Conservation (phyloP, 2,113 vertebrate genomes). For the Apodemus sylvaticus region DNA sequence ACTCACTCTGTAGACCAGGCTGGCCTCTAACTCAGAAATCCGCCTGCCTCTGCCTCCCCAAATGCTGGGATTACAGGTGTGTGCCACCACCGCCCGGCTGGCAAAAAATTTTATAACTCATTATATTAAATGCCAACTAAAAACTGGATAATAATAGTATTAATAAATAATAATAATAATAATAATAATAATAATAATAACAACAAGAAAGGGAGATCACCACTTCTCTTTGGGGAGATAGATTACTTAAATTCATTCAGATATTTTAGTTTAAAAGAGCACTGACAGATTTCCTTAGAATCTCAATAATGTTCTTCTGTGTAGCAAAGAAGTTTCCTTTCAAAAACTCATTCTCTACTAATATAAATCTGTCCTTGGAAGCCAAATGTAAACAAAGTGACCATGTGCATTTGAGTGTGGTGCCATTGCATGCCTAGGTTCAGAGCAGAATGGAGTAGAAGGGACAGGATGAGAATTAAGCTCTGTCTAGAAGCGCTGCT, state of each 20-base stretch:
- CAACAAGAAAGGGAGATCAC: background rate
- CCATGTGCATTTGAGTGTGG: background rate
- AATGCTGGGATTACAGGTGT: no score
- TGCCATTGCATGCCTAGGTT: background rate
- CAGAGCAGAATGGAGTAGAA: background rate
- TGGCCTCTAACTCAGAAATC: no score
- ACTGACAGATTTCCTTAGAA: constrained; percentile 3
- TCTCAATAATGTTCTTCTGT: background rate
- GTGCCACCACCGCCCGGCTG: no score
- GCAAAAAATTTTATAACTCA: background rate
- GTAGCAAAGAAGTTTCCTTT: constrained; percentile 21
- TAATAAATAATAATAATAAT: no score
- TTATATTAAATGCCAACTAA: background rate
- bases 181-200: background rate
- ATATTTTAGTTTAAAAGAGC: constrained; percentile 55
- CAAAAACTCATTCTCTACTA: constrained; percentile 28
- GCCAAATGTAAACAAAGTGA: constrained; percentile 56
- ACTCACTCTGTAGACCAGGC: no score
- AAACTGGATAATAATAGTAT: background rate
- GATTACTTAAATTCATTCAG: background rate
- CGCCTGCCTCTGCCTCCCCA: no score
- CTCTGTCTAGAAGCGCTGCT: background rate
- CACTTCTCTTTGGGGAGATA: background rate
- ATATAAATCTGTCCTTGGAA: constrained; percentile 22
- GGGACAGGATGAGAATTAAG: background rate